Conservation (phyloP, 2,888 invertebrate genomes). For the Eupithecia exiguata region DNA sequence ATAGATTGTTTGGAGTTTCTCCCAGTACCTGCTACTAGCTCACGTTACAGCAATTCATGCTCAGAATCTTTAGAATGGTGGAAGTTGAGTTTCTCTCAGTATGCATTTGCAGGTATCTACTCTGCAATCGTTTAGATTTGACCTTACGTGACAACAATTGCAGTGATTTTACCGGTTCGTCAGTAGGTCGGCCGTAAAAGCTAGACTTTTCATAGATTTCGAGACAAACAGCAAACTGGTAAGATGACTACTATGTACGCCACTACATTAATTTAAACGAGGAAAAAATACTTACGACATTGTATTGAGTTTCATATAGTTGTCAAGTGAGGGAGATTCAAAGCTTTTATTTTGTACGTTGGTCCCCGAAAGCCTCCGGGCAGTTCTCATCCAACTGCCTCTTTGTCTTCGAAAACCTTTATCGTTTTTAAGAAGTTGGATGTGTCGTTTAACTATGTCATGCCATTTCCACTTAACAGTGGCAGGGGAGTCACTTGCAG, state of each 20-base stretch:
- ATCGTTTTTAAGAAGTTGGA: slow-evolving; percentile 77
- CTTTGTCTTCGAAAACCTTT: slow-evolving; percentile 78
- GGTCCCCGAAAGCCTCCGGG: slow-evolving; percentile 73
- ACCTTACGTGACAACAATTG: slow-evolving; percentile 20
- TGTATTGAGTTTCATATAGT: slow-evolving; percentile 77
- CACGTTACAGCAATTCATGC: slow-evolving; percentile 8
- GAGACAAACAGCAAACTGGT: not conserved
- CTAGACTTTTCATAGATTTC: slow-evolving; percentile 19
- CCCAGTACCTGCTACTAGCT: slow-evolving; percentile 6
- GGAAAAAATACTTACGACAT: slow-evolving; percentile 74
- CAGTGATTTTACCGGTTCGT: slow-evolving; percentile 25
- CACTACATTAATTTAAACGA: not conserved
- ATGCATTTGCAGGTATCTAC: slow-evolving; percentile 11
- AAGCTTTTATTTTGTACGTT: slow-evolving; percentile 64
- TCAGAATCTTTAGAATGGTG: slow-evolving; percentile 14
- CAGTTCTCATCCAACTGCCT: slow-evolving; percentile 79
- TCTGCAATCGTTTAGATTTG: slow-evolving; percentile 20
- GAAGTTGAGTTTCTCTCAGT: slow-evolving; percentile 11
- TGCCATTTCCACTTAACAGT: slow-evolving; percentile 83
- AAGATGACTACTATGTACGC: not conserved
- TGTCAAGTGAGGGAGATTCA: slow-evolving; percentile 68
- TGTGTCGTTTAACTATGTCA: slow-evolving; percentile 79
- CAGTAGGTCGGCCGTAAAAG: slow-evolving; percentile 26
- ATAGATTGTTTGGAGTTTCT: slow-evolving; percentile 12
- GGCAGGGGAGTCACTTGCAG: slow-evolving; percentile 80